A percentile compares a stretch with the other conserved stretches of the same genome.
These are phyloP conservation scores for Eolophus roseicapilla DNA, from an alignment of 2,113 vertebrate genomes.

Conservation along the genomic window DNA sequence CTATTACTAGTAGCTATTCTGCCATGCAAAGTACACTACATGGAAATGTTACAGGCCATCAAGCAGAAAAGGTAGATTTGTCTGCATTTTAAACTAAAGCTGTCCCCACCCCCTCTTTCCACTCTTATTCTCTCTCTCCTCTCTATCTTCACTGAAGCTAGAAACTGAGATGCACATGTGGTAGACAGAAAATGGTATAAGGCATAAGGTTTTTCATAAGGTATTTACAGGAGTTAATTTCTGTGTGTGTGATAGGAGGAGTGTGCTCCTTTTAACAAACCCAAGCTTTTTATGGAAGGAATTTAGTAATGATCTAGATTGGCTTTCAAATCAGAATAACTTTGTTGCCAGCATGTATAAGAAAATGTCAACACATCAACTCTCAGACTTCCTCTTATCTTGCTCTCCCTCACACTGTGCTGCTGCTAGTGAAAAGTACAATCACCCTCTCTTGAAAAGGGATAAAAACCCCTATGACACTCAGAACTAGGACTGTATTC, in stretches of 20 bases:
- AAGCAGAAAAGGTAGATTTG: constrained; percentile 90
- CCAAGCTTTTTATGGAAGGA: constrained; percentile 10
- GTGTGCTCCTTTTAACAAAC: not conserved
- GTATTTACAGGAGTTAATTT: constrained; percentile 70
- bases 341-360: not conserved
- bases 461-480: not conserved
- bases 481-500: not conserved
- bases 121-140: constrained; percentile 18
- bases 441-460: not conserved
- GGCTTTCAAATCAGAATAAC: constrained; percentile 51
- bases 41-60: constrained; percentile 92
- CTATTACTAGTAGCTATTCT: constrained; percentile 93
- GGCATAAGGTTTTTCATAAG: constrained; percentile 66
- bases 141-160: constrained; percentile 82
- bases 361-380: constrained; percentile 59
- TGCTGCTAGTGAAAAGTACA: not conserved
- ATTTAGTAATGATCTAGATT: constrained; percentile 43
- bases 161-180: constrained; percentile 85
- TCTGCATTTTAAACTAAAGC: constrained; percentile 93
- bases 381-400: constrained; percentile 40
- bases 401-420: not conserved
- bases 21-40: constrained; percentile 91
- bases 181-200: constrained; percentile 69
- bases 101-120: constrained; percentile 64
- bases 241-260: not conserved